Base-by-base conservation (phyloP, 2,113 vertebrate genomes). In the Sinocyclocheilus maitianheensis region DNA sequence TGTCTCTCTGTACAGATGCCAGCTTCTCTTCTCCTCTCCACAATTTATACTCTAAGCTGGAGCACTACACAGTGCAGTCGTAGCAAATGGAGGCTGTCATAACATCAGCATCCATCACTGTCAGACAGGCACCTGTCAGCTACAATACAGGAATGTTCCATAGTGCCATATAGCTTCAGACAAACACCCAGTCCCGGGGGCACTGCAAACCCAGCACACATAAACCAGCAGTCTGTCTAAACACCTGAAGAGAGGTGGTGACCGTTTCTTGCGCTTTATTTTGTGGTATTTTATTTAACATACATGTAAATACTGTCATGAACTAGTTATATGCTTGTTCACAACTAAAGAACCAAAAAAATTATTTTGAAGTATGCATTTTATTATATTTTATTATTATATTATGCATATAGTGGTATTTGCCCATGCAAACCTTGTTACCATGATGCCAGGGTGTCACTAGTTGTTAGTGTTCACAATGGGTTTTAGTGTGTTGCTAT, bases 41-140 rank as follows among this genome's bases (percentile, higher is more conserved):
- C 74, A 46, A 2, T 77, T 77, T 24, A 0, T 30, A 30, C 8
- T 55, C 62, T 77, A 22, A 53, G 11, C 22, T 67, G 1, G 5
- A 71, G 60, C 30, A 16, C 24, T 48, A 16, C 40, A 51, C 83
- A 51, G 12, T 67, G 18, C 84, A 48, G 75, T 37, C 26, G 1
- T 51, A 48, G 46, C 58, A 77, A 85, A 79, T 53, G 22, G 76
- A 69, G 14, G 48, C 84, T 79, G 63, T 85, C 76, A 85, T 71
- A 85, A 58, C 63, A 79, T 69, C 48, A 40, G 20, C 65, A 69
- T 85, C 84, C 63, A 40, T 79, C 84, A 78, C 20, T 78, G 18
- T 82, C 60, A 69, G 46, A 55, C 62, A 69, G 62, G 14, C 69
- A 55, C 48, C 75, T 43, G 46, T 85, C 84, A 69, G 46, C 34